Evolutionary conservation across 2,888 invertebrate species (phyloP), one percentile per base, ranked within the genome.

Genomic region (Calephelis perditalis): DNA sequence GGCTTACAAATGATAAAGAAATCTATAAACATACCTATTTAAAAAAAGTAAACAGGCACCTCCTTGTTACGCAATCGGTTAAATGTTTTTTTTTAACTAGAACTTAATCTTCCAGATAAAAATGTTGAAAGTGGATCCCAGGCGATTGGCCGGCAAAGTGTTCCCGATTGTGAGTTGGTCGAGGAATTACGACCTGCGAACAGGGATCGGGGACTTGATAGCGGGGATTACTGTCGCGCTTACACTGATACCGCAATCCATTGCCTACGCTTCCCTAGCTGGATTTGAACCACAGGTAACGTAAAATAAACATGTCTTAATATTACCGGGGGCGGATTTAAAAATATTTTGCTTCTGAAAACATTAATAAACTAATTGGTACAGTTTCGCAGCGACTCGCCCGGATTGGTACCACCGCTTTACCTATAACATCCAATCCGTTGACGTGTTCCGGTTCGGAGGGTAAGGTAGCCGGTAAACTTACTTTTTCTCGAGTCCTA

Each of bases 211-310:
- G 1, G 96, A 96, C 79, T 72, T 95, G 56, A 93, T 96, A 65
- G 95, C 95, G 10, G 96, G 96, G 9, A 82, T 95, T 65, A 95
- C 96, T 0, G 94, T 96, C 5, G 96, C 95, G 0, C 88, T 96
- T 56, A 96, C 95, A 2, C 92, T 96, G 60, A 94, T 96, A 69
- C 96, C 96, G 1, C 96, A 96, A 81, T 94, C 94, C 12, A 93
- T 96, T 69, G 96, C 96, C 0, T 95, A 95, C 74, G 95, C 95
- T 6, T 92, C 93, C 26, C 85, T 96, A 44, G 96, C 95, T 10
- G 94, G 94, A 62, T 86, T 96, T 55, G 93, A 93, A 68, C 94
- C 95, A 10, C 94, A 95, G 92, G 95, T 95, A 84, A 61, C 40
- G n/a, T 37, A 59, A 59, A 52, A 26, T 52, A 35, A 52, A 26